A percentile compares a stretch with the other conserved stretches of the same genome.
These are phyloP conservation scores for Thamnaconus septentrionalis DNA, from an alignment of 2,113 vertebrate species.

Conservation along the genomic window DNA sequence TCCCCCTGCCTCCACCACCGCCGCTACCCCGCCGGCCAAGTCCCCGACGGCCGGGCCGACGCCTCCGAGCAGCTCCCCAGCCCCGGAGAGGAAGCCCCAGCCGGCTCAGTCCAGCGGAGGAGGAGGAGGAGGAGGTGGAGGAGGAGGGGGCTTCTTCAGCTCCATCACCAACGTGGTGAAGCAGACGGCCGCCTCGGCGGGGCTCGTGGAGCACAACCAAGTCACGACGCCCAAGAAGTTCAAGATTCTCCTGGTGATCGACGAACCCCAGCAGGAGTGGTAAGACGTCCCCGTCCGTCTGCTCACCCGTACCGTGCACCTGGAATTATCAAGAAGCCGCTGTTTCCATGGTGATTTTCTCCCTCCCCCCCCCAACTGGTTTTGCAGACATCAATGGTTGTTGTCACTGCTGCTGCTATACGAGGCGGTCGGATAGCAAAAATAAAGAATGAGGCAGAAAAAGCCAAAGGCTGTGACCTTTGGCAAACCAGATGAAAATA, in stretches of 20 bases:
- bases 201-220: slow-evolving; percentile 81
- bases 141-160: slow-evolving; percentile 86
- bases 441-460: background rate
- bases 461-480: background rate
- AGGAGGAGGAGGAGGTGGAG: slow-evolving; percentile 69
- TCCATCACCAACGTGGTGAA: slow-evolving; percentile 93
- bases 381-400: slow-evolving; percentile 36
- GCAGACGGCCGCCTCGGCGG: slow-evolving; percentile 89
- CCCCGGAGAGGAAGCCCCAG: slow-evolving; percentile 71
- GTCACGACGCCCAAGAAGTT: slow-evolving; percentile 81
- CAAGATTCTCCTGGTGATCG: slow-evolving; percentile 90
- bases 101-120: slow-evolving; percentile 62
- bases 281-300: slow-evolving; percentile 65
- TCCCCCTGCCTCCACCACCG: slow-evolving; percentile 58
- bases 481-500: background rate
- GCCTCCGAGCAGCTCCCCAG: slow-evolving; percentile 70
- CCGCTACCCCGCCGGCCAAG: slow-evolving; percentile 62
- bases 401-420: slow-evolving; percentile 33
- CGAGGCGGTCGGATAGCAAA: no score
- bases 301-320: slow-evolving; percentile 24
- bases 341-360: no score
- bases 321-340: no score
- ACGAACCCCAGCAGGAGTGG: slow-evolving; percentile 92
- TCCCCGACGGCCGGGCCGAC: slow-evolving; percentile 63
- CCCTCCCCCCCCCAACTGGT: no score